A percentile compares a stretch with the other conserved stretches of the same genome.
phyloP scores from a whole-genome alignment of 2,888 invertebrate genomes.

The Drosophila niveifrons region DNA sequence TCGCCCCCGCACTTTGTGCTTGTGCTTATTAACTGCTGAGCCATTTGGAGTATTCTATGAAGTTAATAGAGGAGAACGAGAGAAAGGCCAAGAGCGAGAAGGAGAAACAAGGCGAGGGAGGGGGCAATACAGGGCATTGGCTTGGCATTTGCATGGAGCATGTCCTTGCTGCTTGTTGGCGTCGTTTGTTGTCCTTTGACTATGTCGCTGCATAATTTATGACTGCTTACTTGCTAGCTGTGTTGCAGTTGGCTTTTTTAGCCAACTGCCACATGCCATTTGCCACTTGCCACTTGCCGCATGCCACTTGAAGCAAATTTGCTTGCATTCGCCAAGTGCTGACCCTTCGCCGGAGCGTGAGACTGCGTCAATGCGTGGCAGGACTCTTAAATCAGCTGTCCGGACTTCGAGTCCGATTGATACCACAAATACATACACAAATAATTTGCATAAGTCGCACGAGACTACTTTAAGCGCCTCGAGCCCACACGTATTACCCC shows the following conservation, averaged over 20 bases:
- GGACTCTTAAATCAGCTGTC: constrained; percentile 62
- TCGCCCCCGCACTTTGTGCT: constrained; percentile 48
- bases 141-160: constrained; percentile 61
- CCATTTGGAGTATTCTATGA: constrained; percentile 55
- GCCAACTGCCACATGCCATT: constrained; percentile 40
- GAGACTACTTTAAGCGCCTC: constrained; percentile 57
- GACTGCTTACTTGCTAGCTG: constrained; percentile 69
- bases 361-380: constrained; percentile 55
- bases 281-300: constrained; percentile 23
- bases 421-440: constrained; percentile 39
- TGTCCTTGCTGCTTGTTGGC: constrained; percentile 50
- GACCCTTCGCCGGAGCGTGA: constrained; percentile 36
- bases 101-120: not conserved
- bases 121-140: constrained; percentile 41
- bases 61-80: constrained; percentile 52
- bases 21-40: constrained; percentile 75
- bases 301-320: constrained; percentile 31
- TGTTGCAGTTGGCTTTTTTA: constrained; percentile 64
- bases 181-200: constrained; percentile 70
- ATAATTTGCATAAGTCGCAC: constrained; percentile 42
- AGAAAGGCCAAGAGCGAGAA: not conserved
- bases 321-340: constrained; percentile 42
- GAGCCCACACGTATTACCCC: constrained; percentile 40
- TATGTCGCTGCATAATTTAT: constrained; percentile 79
- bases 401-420: constrained; percentile 62